A percentile compares a stretch with the other conserved stretches of the same genome.
Conservation (phyloP, 2,888 invertebrate genomes). For the Meloe dianella region DNA sequence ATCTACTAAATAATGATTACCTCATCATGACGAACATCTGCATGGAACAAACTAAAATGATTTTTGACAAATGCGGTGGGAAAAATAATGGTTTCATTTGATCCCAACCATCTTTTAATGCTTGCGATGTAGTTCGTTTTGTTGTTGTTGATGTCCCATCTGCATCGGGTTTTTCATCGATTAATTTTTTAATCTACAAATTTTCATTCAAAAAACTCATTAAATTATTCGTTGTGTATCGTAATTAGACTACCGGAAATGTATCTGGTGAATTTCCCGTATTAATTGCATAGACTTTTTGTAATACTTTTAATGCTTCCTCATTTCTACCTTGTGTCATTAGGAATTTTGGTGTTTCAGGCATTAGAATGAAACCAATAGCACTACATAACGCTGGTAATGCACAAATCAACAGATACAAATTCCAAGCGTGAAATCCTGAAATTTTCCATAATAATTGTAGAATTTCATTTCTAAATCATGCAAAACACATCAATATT, state of each 20-base stretch:
- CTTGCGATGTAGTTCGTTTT: constrained; percentile 55
- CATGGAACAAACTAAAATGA: constrained; percentile 68
- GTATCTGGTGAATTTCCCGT: constrained; percentile 66
- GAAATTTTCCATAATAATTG: constrained; percentile 15
- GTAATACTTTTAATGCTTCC: constrained; percentile 70
- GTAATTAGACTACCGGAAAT: constrained; percentile 79
- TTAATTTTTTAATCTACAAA: constrained; percentile 55
- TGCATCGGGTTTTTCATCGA: constrained; percentile 48
- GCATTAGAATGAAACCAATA: constrained; percentile 65
- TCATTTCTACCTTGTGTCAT: constrained; percentile 72
- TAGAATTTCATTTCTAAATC: neutral
- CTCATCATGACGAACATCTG: constrained; percentile 72
- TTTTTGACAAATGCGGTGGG: constrained; percentile 66
- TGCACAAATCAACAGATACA: constrained; percentile 66
- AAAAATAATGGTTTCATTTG: constrained; percentile 72
- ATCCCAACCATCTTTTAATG: constrained; percentile 65
- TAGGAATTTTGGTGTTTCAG: constrained; percentile 82
- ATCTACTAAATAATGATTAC: no score
- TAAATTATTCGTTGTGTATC: neutral
- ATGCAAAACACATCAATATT: constrained; percentile 10
- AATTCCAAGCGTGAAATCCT: constrained; percentile 69
- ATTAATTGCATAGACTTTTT: constrained; percentile 70
- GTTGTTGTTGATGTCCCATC: constrained; percentile 43
- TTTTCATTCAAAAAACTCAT: neutral
- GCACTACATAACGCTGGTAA: constrained; percentile 73